Evolutionary conservation across 2,113 vertebrate species (phyloP).

Genomic region (Ictidomys tridecemlineatus): DNA sequence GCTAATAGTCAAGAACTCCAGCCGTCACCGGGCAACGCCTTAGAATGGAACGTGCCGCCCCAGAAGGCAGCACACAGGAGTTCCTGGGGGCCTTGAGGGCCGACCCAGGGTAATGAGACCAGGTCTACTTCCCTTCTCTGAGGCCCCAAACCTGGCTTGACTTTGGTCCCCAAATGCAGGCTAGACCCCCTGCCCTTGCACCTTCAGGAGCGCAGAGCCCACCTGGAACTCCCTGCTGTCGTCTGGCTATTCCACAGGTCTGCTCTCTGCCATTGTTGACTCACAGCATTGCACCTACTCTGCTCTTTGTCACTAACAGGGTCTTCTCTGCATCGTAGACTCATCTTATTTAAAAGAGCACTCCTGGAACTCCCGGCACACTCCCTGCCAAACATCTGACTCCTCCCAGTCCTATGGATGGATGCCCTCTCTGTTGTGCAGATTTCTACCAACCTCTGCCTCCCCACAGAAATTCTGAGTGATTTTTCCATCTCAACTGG

Average conservation of each 20-base stretch:
- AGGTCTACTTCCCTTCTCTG: neutral
- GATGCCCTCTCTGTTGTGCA: neutral
- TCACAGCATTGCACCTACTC: neutral
- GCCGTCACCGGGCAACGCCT: conserved; percentile 49
- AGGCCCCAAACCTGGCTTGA: neutral
- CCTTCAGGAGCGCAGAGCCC: neutral
- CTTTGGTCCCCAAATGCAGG: neutral
- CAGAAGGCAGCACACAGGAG: neutral
- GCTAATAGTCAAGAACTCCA: neutral
- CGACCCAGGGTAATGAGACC: neutral
- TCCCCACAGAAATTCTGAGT: neutral
- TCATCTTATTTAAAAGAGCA: neutral
- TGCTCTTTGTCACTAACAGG: neutral
- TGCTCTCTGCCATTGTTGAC: neutral
- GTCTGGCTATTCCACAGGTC: neutral
- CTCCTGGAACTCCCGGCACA: neutral
- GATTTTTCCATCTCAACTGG: neutral
- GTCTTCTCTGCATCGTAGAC: neutral
- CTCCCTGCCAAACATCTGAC: too few relatives aligned
- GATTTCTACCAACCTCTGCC: neutral
- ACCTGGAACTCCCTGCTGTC: neutral
- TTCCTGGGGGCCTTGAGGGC: neutral
- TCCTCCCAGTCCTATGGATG: too few relatives aligned
- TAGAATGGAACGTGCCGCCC: neutral
- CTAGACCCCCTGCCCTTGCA: too few relatives aligned